Evolutionary conservation across 2,888 invertebrate species (phyloP).

Genomic region (Microchrysa polita): DNA sequence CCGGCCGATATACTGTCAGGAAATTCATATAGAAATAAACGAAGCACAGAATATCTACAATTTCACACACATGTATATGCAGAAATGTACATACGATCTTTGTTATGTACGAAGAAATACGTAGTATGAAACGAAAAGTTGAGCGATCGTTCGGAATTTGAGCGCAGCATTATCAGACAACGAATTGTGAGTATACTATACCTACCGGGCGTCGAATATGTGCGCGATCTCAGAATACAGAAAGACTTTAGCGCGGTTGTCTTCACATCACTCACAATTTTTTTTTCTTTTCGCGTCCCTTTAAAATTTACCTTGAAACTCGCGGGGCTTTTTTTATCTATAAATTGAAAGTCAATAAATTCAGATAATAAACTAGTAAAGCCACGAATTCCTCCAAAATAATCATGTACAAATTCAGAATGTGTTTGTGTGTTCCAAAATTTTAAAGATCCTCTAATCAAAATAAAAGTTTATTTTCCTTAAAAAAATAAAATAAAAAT

Average conservation of each 20-base stretch:
- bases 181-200: background rate
- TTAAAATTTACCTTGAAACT: background rate
- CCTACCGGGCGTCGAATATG: background rate
- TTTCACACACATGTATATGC: too few relatives aligned
- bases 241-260: constrained; percentile 37
- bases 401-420: background rate
- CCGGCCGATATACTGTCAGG: too few relatives aligned
- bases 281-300: constrained; percentile 23
- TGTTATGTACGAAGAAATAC: too few relatives aligned
- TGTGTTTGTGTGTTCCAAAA: constrained; percentile 29
- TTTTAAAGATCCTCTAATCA: background rate
- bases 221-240: constrained; percentile 39
- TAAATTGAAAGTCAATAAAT: constrained; percentile 12
- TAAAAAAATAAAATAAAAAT: background rate
- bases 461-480: constrained; percentile 13
- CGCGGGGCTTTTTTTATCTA: constrained; percentile 12
- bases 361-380: too few relatives aligned
- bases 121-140: background rate
- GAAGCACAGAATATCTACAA: too few relatives aligned
- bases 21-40: too few relatives aligned
- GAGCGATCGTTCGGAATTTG: constrained; percentile 31
- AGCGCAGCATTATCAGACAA: constrained; percentile 39
- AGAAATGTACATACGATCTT: too few relatives aligned
- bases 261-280: constrained; percentile 31
- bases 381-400: background rate